A percentile compares a stretch with the other conserved stretches of the same genome.
These are phyloP conservation scores for Drosophila ironensis DNA, from an alignment of 1,140 invertebrate species.

Conservation along the genomic window DNA sequence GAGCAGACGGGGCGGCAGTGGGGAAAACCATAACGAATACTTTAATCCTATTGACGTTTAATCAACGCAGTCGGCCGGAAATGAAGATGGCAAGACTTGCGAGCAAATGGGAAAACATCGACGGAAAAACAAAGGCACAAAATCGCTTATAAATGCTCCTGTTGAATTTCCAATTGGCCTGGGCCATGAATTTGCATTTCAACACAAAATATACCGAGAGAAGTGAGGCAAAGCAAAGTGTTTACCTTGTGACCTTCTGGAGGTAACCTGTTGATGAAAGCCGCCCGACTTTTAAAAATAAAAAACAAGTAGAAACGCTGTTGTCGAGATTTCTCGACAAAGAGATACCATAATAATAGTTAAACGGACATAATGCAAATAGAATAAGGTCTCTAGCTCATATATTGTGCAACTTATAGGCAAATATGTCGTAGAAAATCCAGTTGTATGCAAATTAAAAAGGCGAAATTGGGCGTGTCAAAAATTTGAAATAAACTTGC, in stretches of 20 bases:
- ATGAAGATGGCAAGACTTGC: not conserved
- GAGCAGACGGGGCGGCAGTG: not conserved
- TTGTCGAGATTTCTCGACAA: too few relatives aligned
- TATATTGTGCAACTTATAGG: too few relatives aligned
- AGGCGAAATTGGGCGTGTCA: too few relatives aligned
- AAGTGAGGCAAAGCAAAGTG: conserved; percentile 29
- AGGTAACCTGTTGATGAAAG: conserved; percentile 25
- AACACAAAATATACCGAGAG: not conserved
- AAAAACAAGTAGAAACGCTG: not conserved
- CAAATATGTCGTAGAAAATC: too few relatives aligned
- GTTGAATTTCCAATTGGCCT: conserved; percentile 66
- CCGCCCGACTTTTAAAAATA: not conserved
- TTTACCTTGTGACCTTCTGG: conserved; percentile 29
- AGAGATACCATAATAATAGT: too few relatives aligned
- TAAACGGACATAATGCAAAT: too few relatives aligned
- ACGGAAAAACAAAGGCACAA: conserved; percentile 5
- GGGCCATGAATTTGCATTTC: conserved; percentile 58
- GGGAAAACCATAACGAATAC: conserved; percentile 45
- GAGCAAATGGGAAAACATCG: conserved; percentile 23
- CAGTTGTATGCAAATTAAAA: too few relatives aligned
- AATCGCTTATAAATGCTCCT: conserved; percentile 61
- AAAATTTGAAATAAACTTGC: too few relatives aligned
- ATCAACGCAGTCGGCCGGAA: conserved; percentile 38
- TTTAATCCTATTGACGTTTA: conserved; percentile 78
- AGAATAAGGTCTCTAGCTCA: too few relatives aligned